These are phyloP conservation scores for Ailuropoda melanoleuca DNA, from an alignment of 2,113 vertebrate genomes.

Conservation along the genomic window DNA sequence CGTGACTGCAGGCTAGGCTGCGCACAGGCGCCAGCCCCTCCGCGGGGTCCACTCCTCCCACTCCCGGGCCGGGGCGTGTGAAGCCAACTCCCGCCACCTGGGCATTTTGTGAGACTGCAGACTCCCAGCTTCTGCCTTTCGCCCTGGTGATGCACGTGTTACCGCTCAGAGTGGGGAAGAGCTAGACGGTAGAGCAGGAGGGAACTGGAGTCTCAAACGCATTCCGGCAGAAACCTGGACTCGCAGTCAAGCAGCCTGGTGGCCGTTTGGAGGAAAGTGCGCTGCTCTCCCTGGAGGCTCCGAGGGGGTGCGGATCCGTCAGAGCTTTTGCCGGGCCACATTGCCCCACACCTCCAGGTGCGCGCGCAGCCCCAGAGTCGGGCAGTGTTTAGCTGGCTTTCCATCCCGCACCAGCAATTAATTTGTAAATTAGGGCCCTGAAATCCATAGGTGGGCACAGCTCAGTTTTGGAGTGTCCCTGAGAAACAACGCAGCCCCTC, in stretches of 20 bases:
- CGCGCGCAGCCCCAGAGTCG: background rate
- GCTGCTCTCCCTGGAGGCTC: background rate
- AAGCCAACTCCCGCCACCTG: too few relatives aligned
- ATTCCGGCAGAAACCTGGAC: background rate
- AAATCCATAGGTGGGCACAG: background rate
- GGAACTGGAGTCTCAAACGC: background rate
- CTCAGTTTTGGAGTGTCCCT: background rate
- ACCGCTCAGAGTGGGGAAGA: background rate
- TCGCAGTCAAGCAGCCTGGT: background rate
- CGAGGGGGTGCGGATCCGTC: background rate
- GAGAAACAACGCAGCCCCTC: background rate
- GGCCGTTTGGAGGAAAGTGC: background rate
- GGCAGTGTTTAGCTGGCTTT: background rate
- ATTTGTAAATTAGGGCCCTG: background rate
- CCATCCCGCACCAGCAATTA: background rate
- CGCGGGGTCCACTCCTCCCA: accelerated
- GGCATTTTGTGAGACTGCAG: background rate
- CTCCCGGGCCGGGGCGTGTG: background rate
- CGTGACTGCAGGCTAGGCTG: background rate
- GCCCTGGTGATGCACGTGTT: background rate
- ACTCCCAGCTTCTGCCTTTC: background rate
- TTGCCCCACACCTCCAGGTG: too few relatives aligned
- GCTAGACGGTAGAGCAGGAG: background rate
- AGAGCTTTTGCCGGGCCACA: background rate
- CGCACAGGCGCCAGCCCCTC: background rate